These are phyloP conservation scores for Rhea americana DNA, from an alignment of 2,113 vertebrate species.

Conservation along the genomic window DNA sequence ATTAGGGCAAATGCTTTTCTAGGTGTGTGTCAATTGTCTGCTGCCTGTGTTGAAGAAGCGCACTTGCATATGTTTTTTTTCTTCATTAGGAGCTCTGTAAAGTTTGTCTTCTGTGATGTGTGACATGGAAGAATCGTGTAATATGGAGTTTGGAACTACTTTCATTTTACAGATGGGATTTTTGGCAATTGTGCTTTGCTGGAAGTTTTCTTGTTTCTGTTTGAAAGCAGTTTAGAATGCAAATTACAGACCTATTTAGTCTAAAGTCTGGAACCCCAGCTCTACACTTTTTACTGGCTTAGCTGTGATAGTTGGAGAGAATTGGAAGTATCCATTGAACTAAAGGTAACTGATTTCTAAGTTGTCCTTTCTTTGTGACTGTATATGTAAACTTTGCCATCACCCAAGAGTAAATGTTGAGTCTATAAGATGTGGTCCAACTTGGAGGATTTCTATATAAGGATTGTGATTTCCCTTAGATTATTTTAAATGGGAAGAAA, in stretches of 20 bases:
- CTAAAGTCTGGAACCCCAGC: neutral
- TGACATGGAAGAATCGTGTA: neutral
- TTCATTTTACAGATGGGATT: neutral
- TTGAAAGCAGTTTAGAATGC: neutral
- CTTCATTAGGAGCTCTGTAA: neutral
- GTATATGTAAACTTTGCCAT: neutral
- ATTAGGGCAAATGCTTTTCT: neutral
- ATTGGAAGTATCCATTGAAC: accelerated
- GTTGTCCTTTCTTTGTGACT: neutral
- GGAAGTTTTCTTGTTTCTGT: neutral
- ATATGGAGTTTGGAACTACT: neutral
- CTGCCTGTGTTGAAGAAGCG: neutral
- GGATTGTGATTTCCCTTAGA: neutral
- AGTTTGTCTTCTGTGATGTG: neutral
- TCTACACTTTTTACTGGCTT: neutral
- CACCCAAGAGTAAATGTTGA: neutral
- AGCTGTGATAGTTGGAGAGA: neutral
- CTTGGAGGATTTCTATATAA: neutral
- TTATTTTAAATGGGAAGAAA: neutral
- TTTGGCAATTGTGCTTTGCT: neutral
- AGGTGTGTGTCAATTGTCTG: neutral
- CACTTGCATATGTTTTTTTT: accelerated
- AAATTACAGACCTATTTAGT: neutral
- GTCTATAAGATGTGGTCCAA: neutral
- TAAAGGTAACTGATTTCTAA: neutral